phyloP scores from a whole-genome alignment of 2,113 vertebrate genomes.

The Leptobrachium leishanense region DNA sequence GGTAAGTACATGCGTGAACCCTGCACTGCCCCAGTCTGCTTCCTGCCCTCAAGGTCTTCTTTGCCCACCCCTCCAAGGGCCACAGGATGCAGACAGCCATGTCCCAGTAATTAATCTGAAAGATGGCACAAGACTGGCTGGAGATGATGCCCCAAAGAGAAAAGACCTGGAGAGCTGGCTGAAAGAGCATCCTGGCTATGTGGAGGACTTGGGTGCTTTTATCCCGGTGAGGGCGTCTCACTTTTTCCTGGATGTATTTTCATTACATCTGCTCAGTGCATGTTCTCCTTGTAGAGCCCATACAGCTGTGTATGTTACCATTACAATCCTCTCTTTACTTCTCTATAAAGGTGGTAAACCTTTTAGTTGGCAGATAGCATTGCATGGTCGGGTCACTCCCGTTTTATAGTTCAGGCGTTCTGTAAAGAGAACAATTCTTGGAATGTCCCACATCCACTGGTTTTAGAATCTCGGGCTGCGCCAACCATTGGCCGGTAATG shows the following conservation, averaged over 20 bases:
- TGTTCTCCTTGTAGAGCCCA: neutral
- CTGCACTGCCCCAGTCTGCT: constrained; percentile 69
- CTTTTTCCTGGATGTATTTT: too few relatives aligned
- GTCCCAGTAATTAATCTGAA: constrained; percentile 96
- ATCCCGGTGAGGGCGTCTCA: constrained; percentile 78
- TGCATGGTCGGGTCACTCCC: too few relatives aligned
- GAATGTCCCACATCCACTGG: too few relatives aligned
- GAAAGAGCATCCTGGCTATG: constrained; percentile 91
- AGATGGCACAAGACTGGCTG: constrained; percentile 93
- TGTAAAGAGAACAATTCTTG: too few relatives aligned
- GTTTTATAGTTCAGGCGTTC: too few relatives aligned
- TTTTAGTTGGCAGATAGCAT: too few relatives aligned
- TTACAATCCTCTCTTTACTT: too few relatives aligned
- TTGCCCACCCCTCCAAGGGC: constrained; percentile 67
- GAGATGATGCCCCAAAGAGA: constrained; percentile 91
- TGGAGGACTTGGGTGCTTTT: constrained; percentile 91
- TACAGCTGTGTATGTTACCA: neutral
- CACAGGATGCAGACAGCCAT: constrained; percentile 81
- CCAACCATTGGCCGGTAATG: too few relatives aligned
- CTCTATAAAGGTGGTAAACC: too few relatives aligned
- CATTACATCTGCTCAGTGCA: neutral
- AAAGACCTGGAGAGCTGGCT: constrained; percentile 94
- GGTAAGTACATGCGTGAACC: constrained; percentile 77
- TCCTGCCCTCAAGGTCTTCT: constrained; percentile 63
- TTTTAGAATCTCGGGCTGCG: too few relatives aligned